Percentiles rank a stretch among this genome's conserved stretches.
These are phyloP conservation scores for Botia almorhae DNA, from an alignment of 2,797 vertebrate species.

Conservation along the genomic window DNA sequence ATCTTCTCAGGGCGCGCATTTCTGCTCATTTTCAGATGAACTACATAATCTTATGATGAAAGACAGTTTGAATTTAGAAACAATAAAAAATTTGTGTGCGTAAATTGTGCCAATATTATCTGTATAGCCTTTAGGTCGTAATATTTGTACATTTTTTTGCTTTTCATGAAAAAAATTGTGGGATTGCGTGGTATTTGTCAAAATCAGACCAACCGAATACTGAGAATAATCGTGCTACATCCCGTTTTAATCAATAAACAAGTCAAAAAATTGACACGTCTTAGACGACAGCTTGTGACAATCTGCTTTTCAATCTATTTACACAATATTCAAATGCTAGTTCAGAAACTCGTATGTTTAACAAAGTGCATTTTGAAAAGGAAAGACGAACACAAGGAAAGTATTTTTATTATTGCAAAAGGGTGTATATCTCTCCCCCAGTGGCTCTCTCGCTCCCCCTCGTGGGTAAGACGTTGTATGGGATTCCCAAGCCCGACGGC, in stretches of 20 bases:
- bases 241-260: no score
- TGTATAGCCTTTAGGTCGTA: background rate
- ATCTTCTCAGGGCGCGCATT: conserved; percentile 1
- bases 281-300: no score
- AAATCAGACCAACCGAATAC: no score
- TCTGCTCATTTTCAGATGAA: background rate
- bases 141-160: background rate
- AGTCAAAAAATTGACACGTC: no score
- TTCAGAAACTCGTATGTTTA: background rate
- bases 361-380: background rate
- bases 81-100: background rate
- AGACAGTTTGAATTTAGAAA: background rate
- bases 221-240: no score
- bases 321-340: background rate
- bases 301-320: background rate
- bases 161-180: background rate
- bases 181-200: background rate
- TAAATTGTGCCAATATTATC: background rate
- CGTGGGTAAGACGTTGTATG: conserved; percentile 72
- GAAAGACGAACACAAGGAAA: background rate
- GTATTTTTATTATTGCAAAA: background rate
- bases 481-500: conserved; percentile 80
- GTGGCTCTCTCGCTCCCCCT: conserved; percentile 39
- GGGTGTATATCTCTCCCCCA: conserved; percentile 4
- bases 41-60: background rate